Evolutionary conservation across 2,797 vertebrate genomes (phyloP).

Genomic region (Leptodactylus fallax): DNA sequence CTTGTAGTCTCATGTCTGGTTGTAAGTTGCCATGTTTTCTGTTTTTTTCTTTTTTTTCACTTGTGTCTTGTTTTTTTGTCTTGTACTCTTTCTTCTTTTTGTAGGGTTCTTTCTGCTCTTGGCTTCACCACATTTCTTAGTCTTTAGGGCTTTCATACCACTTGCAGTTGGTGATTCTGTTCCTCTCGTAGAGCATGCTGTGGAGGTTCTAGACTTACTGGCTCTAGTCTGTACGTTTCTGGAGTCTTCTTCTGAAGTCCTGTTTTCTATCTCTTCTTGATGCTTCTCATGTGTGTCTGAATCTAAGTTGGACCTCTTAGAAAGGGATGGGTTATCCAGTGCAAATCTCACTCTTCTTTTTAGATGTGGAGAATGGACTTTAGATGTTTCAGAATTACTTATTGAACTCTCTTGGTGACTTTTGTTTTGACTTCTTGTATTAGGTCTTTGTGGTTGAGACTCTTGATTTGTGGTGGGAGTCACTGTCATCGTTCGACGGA

Average conservation of each 20-base stretch:
- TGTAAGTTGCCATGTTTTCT: not conserved
- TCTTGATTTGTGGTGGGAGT: not conserved
- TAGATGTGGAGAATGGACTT: not conserved
- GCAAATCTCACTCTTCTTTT: not conserved
- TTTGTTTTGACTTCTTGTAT: not conserved
- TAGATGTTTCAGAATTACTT: not conserved
- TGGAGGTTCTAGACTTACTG: not conserved
- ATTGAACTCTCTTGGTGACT: not conserved
- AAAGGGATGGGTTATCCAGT: not conserved
- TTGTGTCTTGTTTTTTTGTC: not conserved
- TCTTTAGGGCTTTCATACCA: not conserved
- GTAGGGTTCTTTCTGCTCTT: not conserved
- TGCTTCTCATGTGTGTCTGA: no score
- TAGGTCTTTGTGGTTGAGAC: not conserved
- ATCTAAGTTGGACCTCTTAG: not conserved
- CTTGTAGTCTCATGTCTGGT: not conserved
- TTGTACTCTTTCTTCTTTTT: not conserved
- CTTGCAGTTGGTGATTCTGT: not conserved
- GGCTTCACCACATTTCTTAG: no score
- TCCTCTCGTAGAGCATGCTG: no score
- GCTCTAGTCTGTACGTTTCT: not conserved
- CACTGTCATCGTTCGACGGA: not conserved
- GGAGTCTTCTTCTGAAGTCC: not conserved
- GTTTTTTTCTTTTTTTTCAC: not conserved
- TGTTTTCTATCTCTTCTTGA: no score